Base-by-base conservation (phyloP, 2,888 invertebrate species). In the Apamea monoglypha region DNA sequence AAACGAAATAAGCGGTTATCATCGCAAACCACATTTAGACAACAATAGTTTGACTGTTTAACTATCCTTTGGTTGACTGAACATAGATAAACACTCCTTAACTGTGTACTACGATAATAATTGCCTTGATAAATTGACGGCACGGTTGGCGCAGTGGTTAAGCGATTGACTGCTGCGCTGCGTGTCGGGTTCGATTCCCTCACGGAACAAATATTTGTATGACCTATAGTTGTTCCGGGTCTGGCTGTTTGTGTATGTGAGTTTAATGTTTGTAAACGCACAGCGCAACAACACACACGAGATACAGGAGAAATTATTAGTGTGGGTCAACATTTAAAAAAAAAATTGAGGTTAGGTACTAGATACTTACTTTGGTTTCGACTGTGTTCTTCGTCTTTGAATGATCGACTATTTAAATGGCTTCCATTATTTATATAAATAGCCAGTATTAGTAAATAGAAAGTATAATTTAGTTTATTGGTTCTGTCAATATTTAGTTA, bases 1-100 rank as follows among this genome's bases (percentile, higher is more conserved):
- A 85, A 88, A 87, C 80, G 68, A 82, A 90, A 90, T 85, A 88
- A 83, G 50, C 75, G 83, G 87, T 87, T 90, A 91, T 90, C 90
- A 86, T 81, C 80, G 66, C 72, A 59, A 84, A 76, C 86, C 84
- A 78, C 70, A 59, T 44, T 70, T 47, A 84, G 73, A 47, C 77
- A 83, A 76, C 77, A 73, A 72, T 82, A 84, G 74, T 85, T 85
- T 69, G 74, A 68, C 56, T 78, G 84, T 84, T 84, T 75, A 82
- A 83, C 77, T 79, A 86, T 83, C 72, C 56, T 56, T 56, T 71
- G 68, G 32, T 44, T 80, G 61, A 81, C 70, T 82, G 68, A 88
- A 80, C 79, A 68, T 36, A 72, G 67, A 66, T 69, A 82, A 85
- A 87, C 83, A 76, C 56, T 72, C 74, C 67, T 77, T 66, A 73